Conservation (phyloP, 2,113 vertebrate genomes). For the Ammospiza caudacuta region DNA sequence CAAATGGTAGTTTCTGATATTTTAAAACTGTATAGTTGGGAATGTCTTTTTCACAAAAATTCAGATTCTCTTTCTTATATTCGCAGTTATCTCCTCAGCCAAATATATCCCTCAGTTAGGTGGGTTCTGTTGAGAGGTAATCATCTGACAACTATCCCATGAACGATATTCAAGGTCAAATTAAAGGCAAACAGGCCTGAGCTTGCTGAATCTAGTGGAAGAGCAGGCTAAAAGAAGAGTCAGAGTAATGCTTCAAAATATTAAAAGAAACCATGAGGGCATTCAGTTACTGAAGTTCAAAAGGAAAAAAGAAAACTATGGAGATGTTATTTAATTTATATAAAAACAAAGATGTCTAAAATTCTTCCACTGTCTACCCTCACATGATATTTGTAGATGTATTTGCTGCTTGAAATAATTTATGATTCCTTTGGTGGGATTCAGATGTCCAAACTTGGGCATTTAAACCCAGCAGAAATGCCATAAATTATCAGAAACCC, state of each 20-base stretch:
- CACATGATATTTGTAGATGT: fast-evolving
- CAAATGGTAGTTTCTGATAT: background rate
- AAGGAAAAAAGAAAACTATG: background rate
- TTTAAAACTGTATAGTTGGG: background rate
- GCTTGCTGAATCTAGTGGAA: background rate
- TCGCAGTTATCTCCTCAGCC: background rate
- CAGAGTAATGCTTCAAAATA: background rate
- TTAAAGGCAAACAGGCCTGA: background rate
- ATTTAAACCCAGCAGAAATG: background rate
- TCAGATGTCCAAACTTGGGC: background rate
- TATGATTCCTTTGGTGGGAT: background rate
- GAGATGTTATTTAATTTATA: background rate
- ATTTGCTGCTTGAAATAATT: background rate
- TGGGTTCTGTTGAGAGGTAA: background rate
- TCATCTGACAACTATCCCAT: background rate
- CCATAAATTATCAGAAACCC: background rate
- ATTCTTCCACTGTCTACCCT: background rate
- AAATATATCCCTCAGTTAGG: background rate
- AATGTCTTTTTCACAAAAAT: background rate
- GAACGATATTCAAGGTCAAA: background rate
- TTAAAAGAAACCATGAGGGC: background rate
- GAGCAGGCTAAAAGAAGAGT: background rate
- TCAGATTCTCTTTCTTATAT: background rate
- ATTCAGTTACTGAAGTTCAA: background rate
- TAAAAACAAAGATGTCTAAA: background rate